These are phyloP conservation scores for Phylloscopus trochiloides DNA, from an alignment of 2,113 vertebrate species.

Conservation along the genomic window DNA sequence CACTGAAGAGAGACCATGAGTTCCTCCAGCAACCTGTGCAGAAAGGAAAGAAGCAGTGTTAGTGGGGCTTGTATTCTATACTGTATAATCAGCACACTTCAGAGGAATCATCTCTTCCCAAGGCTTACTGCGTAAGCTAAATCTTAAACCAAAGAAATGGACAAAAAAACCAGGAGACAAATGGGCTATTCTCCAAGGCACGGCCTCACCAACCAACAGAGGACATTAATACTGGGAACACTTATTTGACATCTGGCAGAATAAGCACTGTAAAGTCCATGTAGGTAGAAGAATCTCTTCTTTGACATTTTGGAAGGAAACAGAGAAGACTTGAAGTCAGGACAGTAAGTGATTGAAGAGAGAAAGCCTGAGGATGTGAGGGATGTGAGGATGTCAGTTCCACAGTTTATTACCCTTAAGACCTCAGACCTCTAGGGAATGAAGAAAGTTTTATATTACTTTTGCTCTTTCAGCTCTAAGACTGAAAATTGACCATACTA, in stretches of 20 bases:
- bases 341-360: background rate
- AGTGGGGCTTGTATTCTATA: background rate
- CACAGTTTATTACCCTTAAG: background rate
- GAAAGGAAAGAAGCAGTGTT: background rate
- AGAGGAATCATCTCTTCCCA: background rate
- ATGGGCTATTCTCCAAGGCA: background rate
- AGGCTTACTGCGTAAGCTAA: background rate
- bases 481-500: background rate
- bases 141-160: background rate
- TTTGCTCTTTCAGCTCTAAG: background rate
- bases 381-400: background rate
- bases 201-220: background rate
- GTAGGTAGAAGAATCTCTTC: background rate
- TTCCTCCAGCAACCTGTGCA: slow-evolving; percentile 86
- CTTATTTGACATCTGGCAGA: background rate
- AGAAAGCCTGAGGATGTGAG: background rate
- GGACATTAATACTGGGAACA: background rate
- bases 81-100: background rate
- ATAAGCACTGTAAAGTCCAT: background rate
- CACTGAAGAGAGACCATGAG: slow-evolving; percentile 93
- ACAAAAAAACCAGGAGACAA: background rate
- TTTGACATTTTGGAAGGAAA: background rate
- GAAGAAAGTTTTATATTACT: background rate
- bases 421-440: background rate
- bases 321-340: background rate